phyloP scores from a whole-genome alignment of 53 echinoderm and acorn worm genomes.

The Crossaster papposus region DNA sequence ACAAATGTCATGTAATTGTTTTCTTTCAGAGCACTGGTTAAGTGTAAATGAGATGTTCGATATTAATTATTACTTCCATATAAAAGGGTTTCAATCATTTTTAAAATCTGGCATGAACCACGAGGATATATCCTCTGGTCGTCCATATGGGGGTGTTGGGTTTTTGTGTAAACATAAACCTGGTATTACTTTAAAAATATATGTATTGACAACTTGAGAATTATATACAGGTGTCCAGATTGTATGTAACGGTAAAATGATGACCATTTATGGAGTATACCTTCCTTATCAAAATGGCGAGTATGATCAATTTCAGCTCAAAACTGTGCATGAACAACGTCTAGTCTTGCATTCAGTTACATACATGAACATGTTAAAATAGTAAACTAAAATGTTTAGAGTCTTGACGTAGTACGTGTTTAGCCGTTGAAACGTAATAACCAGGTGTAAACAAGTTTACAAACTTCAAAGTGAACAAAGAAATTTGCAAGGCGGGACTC shows the following conservation, averaged over 20 bases:
- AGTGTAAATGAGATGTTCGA: background rate
- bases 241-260: conserved; percentile 22
- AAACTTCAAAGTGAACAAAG: too few species aligned
- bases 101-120: conserved; percentile 32
- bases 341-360: too few species aligned
- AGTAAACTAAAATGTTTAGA: too few species aligned
- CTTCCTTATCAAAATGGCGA: conserved; percentile 3
- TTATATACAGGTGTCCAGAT: conserved; percentile 32
- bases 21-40: conserved; percentile 30
- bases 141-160: conserved; percentile 35
- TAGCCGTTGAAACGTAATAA: too few species aligned
- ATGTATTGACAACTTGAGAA: conserved; percentile 21
- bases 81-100: conserved; percentile 41
- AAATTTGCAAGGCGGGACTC: too few species aligned
- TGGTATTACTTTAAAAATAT: conserved; percentile 10
- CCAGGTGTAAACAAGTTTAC: too few species aligned
- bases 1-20: conserved; percentile 41
- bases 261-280: conserved; percentile 43
- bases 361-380: too few species aligned
- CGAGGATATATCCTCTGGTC: conserved; percentile 12
- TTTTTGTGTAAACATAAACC: conserved; percentile 21
- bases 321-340: too few species aligned
- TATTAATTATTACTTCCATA: conserved; percentile 24
- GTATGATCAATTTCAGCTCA: too few species aligned
- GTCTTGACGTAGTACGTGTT: too few species aligned